Conservation (phyloP, 2,888 invertebrate species). For the Tetrapedia diversipes region DNA sequence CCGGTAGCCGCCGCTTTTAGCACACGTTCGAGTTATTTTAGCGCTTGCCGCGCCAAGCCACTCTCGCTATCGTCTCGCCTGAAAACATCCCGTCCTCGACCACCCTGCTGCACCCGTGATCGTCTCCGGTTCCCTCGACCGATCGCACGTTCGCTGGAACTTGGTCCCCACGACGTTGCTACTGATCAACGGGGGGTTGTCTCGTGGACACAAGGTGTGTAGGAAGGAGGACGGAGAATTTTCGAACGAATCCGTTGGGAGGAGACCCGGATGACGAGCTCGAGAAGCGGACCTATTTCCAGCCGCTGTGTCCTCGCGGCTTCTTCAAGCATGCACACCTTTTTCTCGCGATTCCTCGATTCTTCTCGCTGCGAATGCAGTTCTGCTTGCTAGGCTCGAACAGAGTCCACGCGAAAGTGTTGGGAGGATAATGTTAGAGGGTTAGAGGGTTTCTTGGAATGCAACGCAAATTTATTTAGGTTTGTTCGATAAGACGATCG, state of each 20-base stretch:
- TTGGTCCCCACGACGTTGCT: too few relatives aligned
- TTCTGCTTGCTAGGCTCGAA: too few relatives aligned
- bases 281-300: slow-evolving; percentile 69
- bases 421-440: too few relatives aligned
- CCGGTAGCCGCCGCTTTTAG: slow-evolving; percentile 80
- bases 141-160: not conserved
- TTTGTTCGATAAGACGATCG: too few relatives aligned
- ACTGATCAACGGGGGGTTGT: too few relatives aligned
- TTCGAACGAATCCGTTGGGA: slow-evolving; percentile 9
- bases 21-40: slow-evolving; percentile 81
- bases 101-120: slow-evolving; percentile 26
- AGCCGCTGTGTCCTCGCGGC: slow-evolving; percentile 52
- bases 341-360: slow-evolving; percentile 21
- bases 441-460: too few relatives aligned
- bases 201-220: too few relatives aligned
- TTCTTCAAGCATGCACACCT: slow-evolving; percentile 23
- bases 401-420: too few relatives aligned
- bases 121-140: not conserved
- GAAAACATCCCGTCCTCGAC: slow-evolving; percentile 68
- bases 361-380: too few relatives aligned
- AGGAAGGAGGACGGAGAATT: too few relatives aligned
- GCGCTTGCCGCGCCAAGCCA: slow-evolving; percentile 77
- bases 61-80: slow-evolving; percentile 72
- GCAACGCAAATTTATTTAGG: too few relatives aligned
- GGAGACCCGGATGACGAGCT: slow-evolving; percentile 69